These are phyloP conservation scores for Idaea dimidiata DNA, from an alignment of 2,888 invertebrate species.

Conservation along the genomic window DNA sequence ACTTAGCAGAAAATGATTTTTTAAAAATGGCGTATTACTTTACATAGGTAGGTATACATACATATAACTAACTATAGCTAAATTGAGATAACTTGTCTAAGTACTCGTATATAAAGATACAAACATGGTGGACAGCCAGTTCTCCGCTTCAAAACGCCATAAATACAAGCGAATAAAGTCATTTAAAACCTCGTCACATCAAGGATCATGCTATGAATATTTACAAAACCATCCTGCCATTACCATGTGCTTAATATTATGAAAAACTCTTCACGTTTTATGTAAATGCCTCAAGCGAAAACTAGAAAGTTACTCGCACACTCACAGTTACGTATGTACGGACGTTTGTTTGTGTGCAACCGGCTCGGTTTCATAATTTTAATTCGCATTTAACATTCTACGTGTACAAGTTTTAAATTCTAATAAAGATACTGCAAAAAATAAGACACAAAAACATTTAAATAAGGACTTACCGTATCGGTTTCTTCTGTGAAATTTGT, in stretches of 20 bases:
- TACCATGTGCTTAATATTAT: conserved; percentile 75
- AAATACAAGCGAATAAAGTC: conserved; percentile 45
- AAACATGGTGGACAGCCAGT: background rate
- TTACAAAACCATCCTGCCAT: conserved; percentile 63
- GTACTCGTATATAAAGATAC: background rate
- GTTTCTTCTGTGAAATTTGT: conserved; percentile 67
- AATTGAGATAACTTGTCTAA: background rate
- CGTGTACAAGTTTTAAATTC: conserved; percentile 14
- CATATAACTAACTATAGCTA: background rate
- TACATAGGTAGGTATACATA: too few species aligned
- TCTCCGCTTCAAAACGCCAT: background rate
- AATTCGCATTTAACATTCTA: conserved; percentile 43
- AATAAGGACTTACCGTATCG: conserved; percentile 66
- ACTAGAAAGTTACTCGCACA: conserved; percentile 78
- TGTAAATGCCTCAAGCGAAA: conserved; percentile 78
- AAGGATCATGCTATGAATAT: conserved; percentile 63
- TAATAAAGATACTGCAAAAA: conserved; percentile 3
- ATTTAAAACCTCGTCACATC: conserved; percentile 63
- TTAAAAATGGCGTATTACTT: too few species aligned
- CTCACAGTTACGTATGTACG: conserved; percentile 31
- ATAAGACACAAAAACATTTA: conserved; percentile 8
- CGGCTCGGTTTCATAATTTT: conserved; percentile 66
- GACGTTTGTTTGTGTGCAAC: conserved; percentile 40
- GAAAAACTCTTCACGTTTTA: conserved; percentile 80
- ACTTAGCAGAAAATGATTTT: too few species aligned